Percentiles rank a stretch among this genome's conserved stretches.
phyloP scores from a whole-genome alignment of 2,113 vertebrate genomes.

The Bubo scandiacus region DNA sequence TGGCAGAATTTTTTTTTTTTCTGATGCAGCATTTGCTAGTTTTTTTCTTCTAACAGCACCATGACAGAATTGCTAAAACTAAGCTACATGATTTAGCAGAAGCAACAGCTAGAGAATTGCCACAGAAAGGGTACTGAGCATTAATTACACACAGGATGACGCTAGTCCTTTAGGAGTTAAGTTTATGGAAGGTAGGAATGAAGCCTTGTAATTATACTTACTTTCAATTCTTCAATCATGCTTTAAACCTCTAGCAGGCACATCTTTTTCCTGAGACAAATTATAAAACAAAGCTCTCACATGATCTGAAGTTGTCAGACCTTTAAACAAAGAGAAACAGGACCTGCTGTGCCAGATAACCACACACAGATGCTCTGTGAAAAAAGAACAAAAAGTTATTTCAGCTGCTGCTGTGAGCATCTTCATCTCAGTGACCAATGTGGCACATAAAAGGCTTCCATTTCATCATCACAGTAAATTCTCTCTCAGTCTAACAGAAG shows the following conservation, averaged over 20 bases:
- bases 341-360: background rate
- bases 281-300: background rate
- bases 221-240: background rate
- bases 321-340: background rate
- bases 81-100: background rate
- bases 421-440: background rate
- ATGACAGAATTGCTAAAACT: background rate
- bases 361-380: background rate
- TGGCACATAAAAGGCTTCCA: background rate
- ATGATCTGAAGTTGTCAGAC: background rate
- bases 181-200: background rate
- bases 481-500: no score
- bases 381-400: background rate
- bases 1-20: background rate
- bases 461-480: background rate
- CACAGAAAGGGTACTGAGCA: background rate
- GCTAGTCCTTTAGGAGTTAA: background rate
- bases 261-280: background rate
- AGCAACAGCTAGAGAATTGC: background rate
- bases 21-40: background rate
- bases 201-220: background rate
- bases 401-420: background rate
- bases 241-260: background rate
- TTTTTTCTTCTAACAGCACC: background rate
- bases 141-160: background rate